Evolutionary conservation across 2,113 vertebrate genomes (phyloP).

Genomic region (Periophthalmus modestus): DNA sequence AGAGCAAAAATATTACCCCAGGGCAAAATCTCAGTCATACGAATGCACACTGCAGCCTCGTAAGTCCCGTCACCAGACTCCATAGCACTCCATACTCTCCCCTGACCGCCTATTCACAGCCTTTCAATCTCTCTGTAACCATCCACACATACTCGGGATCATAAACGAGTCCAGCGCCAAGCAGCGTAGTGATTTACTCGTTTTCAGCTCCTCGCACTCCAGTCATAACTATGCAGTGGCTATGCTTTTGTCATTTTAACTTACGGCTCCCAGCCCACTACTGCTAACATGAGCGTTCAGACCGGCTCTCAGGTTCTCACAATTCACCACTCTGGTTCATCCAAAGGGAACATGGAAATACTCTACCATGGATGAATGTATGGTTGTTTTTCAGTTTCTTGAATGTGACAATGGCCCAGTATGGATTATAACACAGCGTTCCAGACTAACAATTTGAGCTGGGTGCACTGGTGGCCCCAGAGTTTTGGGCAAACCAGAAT

Average conservation of each 20-base stretch:
- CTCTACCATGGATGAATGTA: not conserved
- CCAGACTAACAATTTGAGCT: too few relatives aligned
- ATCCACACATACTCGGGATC: constrained; percentile 34
- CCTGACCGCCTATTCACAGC: not conserved
- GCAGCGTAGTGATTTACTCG: constrained; percentile 48
- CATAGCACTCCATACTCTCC: not conserved
- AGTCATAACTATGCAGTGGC: constrained; percentile 19
- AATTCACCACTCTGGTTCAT: not conserved
- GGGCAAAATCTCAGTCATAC: not conserved
- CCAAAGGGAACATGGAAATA: not conserved
- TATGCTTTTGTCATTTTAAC: constrained; percentile 9
- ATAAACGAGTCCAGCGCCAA: constrained; percentile 46
- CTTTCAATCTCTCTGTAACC: constrained; percentile 21
- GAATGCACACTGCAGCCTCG: not conserved
- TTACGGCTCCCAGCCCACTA: constrained; percentile 3
- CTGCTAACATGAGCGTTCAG: constrained; percentile 1
- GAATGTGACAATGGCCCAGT: not conserved
- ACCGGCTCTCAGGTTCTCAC: not conserved
- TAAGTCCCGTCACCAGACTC: not conserved
- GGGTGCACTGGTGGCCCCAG: too few relatives aligned
- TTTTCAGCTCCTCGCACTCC: constrained; percentile 32
- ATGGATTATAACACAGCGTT: not conserved
- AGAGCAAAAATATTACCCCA: not conserved
- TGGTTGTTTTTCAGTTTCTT: not conserved
- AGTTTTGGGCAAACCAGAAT: too few relatives aligned